A percentile compares a stretch with the other conserved stretches of the same genome.
Conservation (phyloP, 2,888 invertebrate genomes). For the Cylloceria caligata region DNA sequence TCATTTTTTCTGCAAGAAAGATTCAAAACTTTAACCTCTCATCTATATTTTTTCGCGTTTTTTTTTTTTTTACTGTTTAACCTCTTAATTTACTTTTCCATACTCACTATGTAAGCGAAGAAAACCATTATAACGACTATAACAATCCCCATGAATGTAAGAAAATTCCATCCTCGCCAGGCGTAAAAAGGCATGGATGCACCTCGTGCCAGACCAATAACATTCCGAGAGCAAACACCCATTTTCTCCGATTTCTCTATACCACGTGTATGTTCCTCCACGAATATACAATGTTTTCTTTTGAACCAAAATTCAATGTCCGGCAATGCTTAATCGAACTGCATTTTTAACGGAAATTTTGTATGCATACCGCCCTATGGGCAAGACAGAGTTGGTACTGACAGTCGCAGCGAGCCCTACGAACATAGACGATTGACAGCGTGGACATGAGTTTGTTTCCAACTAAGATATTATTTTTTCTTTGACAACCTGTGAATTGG, state of each 20-base stretch:
- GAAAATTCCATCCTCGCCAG: constrained; percentile 75
- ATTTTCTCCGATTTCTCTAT: constrained; percentile 40
- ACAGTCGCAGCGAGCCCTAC: constrained; percentile 40
- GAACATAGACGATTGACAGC: constrained; percentile 24
- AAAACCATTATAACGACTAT: constrained; percentile 66
- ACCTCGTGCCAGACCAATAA: constrained; percentile 25
- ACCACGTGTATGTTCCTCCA: background rate
- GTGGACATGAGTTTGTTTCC: constrained; percentile 39
- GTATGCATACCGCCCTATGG: background rate
- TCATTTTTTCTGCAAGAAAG: constrained; percentile 54
- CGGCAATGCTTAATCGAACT: background rate
- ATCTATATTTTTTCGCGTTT: background rate
- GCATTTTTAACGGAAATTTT: constrained; percentile 44
- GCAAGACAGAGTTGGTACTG: constrained; percentile 48
- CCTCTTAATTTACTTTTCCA: background rate
- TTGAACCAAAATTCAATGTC: background rate
- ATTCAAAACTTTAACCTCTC: background rate
- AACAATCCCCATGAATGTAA: constrained; percentile 71
- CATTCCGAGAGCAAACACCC: constrained; percentile 64
- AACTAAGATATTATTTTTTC: background rate
- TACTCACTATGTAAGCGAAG: constrained; percentile 65
- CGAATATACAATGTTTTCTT: background rate
- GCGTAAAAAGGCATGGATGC: constrained; percentile 65
- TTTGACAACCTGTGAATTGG: background rate
- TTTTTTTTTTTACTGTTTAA: background rate